Percentiles rank a stretch among this genome's conserved stretches.
These are phyloP conservation scores for Orussus abietinus DNA, from an alignment of 1,140 invertebrate genomes.

Conservation along the genomic window DNA sequence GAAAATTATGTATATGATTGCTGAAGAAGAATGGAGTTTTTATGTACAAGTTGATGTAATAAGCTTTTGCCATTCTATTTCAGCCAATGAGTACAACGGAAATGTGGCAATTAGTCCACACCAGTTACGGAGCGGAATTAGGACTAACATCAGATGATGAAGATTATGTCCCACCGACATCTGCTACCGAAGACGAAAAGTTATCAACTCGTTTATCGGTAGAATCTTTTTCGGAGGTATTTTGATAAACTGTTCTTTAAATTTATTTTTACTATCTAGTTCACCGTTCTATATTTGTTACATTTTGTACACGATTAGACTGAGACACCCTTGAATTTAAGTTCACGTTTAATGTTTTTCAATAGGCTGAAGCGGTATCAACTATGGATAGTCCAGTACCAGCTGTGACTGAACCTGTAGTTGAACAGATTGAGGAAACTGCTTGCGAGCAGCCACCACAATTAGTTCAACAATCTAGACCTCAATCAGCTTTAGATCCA, in stretches of 20 bases:
- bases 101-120: conserved; percentile 86
- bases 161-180: conserved; percentile 66
- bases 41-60: no score
- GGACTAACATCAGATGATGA: conserved; percentile 91
- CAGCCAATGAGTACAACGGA: conserved; percentile 79
- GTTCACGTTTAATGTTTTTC: no score
- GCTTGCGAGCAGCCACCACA: no score
- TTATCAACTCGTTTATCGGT: conserved; percentile 53
- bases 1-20: no score
- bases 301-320: no score
- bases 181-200: conserved; percentile 56
- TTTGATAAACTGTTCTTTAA: conserved; percentile 7
- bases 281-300: no score
- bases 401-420: conserved; percentile 16
- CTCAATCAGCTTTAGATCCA: conserved; percentile 47
- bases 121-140: conserved; percentile 87
- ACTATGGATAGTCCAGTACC: conserved; percentile 27
- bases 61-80: conserved; percentile 24
- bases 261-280: no score
- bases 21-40: no score
- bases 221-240: conserved; percentile 58
- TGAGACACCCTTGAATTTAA: no score
- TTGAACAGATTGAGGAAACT: no score
- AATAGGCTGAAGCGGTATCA: conserved; percentile 31
- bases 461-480: no score